Percentiles rank a stretch among this genome's conserved stretches.
Evolutionary conservation across 2,113 vertebrate genomes (phyloP).

Genomic region (Megaceryle maxima): DNA sequence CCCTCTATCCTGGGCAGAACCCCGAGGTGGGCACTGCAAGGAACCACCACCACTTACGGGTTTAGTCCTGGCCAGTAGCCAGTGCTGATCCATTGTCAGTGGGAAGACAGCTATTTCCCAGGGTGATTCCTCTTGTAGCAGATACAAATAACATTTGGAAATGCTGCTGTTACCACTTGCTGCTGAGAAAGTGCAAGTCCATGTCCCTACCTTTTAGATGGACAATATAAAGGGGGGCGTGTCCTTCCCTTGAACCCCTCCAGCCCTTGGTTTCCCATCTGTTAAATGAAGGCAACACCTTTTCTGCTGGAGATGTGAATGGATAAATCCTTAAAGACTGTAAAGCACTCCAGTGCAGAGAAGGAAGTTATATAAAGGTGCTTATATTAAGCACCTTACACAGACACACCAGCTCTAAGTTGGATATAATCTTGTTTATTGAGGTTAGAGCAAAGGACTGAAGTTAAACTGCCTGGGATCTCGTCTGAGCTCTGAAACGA

Average conservation of each 20-base stretch:
- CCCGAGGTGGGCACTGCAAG: background rate
- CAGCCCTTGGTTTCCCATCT: background rate
- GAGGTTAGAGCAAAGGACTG: slow-evolving; percentile 41
- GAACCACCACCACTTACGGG: background rate
- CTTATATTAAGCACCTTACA: slow-evolving; percentile 62
- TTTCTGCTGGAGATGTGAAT: background rate
- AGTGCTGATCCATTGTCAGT: background rate
- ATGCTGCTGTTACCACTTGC: background rate
- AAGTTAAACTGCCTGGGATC: slow-evolving; percentile 28
- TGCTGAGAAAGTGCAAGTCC: background rate
- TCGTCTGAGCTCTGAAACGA: background rate
- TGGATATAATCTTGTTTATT: slow-evolving; percentile 52
- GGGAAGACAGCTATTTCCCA: background rate
- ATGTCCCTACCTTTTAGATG: background rate
- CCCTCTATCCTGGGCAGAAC: background rate
- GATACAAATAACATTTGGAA: background rate
- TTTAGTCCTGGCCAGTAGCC: background rate
- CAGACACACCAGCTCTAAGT: slow-evolving; percentile 1
- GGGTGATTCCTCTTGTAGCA: background rate
- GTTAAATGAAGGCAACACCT: background rate
- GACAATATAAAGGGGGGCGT: background rate
- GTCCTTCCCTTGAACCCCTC: background rate
- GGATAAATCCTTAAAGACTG: slow-evolving; percentile 12
- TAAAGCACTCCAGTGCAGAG: background rate
- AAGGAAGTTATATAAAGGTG: slow-evolving; percentile 48